Evolutionary conservation across 1,140 invertebrate genomes (phyloP), one percentile per base, ranked within the genome.

Genomic region (Theocolax elegans): DNA sequence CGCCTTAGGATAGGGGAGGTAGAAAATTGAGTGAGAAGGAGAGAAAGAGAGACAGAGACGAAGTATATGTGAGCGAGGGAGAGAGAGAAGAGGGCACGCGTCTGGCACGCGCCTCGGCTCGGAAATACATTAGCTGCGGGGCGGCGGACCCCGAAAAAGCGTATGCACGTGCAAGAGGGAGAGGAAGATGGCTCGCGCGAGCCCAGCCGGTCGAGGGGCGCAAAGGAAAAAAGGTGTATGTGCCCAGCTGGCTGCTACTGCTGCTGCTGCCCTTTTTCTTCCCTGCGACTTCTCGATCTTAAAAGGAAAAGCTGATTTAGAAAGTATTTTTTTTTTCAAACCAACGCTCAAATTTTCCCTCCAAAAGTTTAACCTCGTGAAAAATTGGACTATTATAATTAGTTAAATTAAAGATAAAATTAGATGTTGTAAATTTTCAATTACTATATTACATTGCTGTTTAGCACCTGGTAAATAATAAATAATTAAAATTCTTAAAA

Each of bases 61-160:
- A n/a, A n/a, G n/a, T n/a, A n/a, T n/a, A n/a, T n/a, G n/a, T n/a
- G n/a, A n/a, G n/a, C n/a, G n/a, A n/a, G n/a, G n/a, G n/a, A n/a
- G 63, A 40, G 44, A 35, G 40, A 38, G 17, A 23, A 29, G 42
- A 17, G n/a, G 70, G 25, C 63, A 59, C 58, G 56, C 64, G 54
- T 72, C 63, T n/a, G 63, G 54, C 54, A 60, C 67, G 67, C 58
- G 67, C 58, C 67, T 19, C 46, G 51, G 42, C 46, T 64, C 65
- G 44, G 21, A 66, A 58, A 58, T 53, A 58, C 53, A 58, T 67
- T 67, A 48, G 31, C 51, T 21, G 40, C 58, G 35, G 21, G 27
- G 49, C 25, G 51, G 13, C 15, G 51, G 19, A 4, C 35, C 51
- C 35, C 25, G 63, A 44, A 64, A 53, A 64, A 38, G 21, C 17